These are phyloP conservation scores for Euphonia xanthogaster DNA, from an alignment of 2,797 vertebrate species.

Conservation along the genomic window DNA sequence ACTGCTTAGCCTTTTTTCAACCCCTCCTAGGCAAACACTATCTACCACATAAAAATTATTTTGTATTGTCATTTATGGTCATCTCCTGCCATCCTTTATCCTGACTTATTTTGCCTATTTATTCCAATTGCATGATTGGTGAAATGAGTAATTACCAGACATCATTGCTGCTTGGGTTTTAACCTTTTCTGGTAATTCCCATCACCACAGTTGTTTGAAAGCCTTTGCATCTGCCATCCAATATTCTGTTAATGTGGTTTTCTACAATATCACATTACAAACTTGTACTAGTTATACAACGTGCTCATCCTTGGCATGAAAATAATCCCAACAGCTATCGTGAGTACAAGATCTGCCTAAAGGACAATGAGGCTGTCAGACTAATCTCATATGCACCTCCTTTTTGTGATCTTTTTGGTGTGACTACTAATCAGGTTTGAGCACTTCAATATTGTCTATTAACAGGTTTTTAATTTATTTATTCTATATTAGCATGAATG, in stretches of 20 bases:
- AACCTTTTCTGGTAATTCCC: not conserved
- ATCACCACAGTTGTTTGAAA: not conserved
- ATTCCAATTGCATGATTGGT: not conserved
- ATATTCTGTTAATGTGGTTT: not conserved
- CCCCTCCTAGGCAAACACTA: not conserved
- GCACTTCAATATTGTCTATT: not conserved
- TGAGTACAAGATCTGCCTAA: not conserved
- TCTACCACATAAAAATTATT: not conserved
- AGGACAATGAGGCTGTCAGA: not conserved
- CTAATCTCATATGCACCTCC: not conserved
- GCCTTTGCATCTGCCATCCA: not conserved
- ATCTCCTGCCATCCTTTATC: not conserved
- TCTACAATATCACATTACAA: not conserved
- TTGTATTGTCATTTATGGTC: not conserved
- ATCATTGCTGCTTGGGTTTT: not conserved
- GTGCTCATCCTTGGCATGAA: not conserved
- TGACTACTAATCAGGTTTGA: not conserved
- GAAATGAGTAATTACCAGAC: not conserved
- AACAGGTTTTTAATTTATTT: not conserved
- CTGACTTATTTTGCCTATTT: not conserved
- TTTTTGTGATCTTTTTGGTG: not conserved
- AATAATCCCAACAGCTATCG: not conserved
- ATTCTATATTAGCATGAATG: not conserved
- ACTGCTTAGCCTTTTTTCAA: fast-evolving
- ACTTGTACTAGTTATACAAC: not conserved